Base-by-base conservation (phyloP, 2,113 vertebrate species). In the Fregata magnificens region DNA sequence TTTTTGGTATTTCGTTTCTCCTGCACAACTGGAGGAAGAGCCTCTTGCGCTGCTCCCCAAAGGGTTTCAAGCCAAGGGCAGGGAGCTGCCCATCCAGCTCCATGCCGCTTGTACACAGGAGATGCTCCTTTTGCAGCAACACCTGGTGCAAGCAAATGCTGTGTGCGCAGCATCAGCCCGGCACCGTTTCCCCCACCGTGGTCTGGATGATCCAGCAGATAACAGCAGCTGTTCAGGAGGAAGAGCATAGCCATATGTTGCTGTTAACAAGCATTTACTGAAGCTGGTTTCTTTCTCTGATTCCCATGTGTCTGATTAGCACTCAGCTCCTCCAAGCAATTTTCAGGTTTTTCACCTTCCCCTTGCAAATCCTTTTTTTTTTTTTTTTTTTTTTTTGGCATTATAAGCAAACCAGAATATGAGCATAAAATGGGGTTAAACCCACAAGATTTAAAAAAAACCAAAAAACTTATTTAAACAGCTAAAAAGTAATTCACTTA, bases 231-330 rank as follows among this genome's bases (percentile, higher is more conserved):
- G 96, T 4, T 91, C 50, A 11, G 89, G 95, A 92, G 83, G 76
- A 86, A 38, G 76, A 66, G n/a, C 1, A 11, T 2, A 56, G 91
- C 80, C 94, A 86, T 96, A 94, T 96, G 89, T 50, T 95, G 93
- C 29, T 84, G 65, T 86, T 96, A 96, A 97, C 93, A 95, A 96
- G 94, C 95, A 74, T 82, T 92, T 96, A 84, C 93, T 38, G 86
- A 81, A 91, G 91, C 80, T 38, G 72, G 50, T 93, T 96, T 70
- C 42, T 74, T 73, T 42, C 83, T 5, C 1, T 24, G 55, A 97
- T 88, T 94, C 95, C 91, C 94, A 29, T 42, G 96, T 94, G 95
- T 45, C 96, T 86, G 91, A 96, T 97, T 96, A 96, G 88, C 3
- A 2, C 77, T 55, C 69, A 38, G 89, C 59, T 78, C 94, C 83